Evolutionary conservation across 2,888 invertebrate genomes (phyloP).

Genomic region (Apamea monoglypha): DNA sequence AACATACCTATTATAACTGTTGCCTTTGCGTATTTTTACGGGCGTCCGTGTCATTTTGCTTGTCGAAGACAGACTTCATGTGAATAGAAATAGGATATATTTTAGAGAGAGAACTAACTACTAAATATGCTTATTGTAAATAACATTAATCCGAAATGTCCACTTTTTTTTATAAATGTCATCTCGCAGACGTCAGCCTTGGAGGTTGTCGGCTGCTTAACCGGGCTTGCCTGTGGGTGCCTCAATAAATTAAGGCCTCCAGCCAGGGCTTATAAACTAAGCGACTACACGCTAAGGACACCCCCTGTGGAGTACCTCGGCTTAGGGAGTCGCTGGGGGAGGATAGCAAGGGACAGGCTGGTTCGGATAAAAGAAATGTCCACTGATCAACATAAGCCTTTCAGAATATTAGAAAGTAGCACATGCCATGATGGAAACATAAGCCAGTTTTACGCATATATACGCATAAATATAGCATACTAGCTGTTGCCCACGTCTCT

Average conservation of each 20-base stretch:
- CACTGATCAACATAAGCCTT: background rate
- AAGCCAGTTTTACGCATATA: no score
- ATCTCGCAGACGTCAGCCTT: no score
- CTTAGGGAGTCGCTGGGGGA: no score
- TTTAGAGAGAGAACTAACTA: background rate
- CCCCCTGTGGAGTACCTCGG: no score
- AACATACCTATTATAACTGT: constrained; percentile 30
- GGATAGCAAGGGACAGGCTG: no score
- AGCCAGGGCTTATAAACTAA: no score
- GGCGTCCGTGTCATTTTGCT: constrained; percentile 24
- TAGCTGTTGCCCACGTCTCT: background rate
- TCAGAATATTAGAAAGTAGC: background rate
- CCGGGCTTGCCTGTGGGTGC: no score
- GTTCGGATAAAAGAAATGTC: background rate
- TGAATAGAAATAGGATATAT: constrained; percentile 13
- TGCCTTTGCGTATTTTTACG: constrained; percentile 21
- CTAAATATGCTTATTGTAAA: background rate
- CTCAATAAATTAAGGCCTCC: no score
- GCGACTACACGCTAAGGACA: no score
- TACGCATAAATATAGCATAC: background rate
- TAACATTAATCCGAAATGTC: background rate
- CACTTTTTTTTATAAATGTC: background rate
- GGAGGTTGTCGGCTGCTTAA: no score
- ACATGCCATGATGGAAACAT: background rate
- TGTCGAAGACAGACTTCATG: constrained; percentile 19